phyloP scores from a whole-genome alignment of 2,113 vertebrate species.

The Circaetus gallicus region DNA sequence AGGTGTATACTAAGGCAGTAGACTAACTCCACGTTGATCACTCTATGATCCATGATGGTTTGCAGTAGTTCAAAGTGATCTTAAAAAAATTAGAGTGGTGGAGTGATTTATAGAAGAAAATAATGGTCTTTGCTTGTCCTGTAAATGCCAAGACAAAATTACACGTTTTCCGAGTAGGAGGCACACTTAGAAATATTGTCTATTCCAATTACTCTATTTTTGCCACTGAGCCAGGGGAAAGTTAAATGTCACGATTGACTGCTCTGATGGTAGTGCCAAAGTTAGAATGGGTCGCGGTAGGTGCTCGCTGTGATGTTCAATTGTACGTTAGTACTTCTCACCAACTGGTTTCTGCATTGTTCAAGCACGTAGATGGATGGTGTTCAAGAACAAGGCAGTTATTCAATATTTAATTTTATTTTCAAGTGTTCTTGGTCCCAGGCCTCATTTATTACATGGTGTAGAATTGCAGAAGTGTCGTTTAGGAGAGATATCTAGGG shows the following conservation, averaged over 20 bases:
- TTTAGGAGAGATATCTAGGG: neutral
- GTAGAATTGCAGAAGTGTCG: neutral
- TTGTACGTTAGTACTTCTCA: neutral
- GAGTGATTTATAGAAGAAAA: neutral
- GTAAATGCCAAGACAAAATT: neutral
- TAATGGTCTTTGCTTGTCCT: neutral
- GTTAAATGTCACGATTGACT: neutral
- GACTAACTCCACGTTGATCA: neutral
- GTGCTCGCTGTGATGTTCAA: neutral
- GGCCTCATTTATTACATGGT: neutral
- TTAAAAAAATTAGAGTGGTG: neutral
- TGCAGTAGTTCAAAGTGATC: neutral
- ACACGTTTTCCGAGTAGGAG: neutral
- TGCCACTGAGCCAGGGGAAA: neutral
- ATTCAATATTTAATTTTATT: neutral
- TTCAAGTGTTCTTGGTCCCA: neutral
- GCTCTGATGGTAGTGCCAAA: neutral
- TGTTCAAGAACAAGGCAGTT: neutral
- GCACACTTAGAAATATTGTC: neutral
- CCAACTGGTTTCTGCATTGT: neutral
- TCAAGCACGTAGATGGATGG: accelerated
- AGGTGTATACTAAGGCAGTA: neutral
- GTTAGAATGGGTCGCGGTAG: neutral
- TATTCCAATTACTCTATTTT: neutral
- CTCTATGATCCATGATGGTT: neutral